These are phyloP conservation scores for Salvator merianae DNA, from an alignment of 2,113 vertebrate genomes.

Conservation along the genomic window DNA sequence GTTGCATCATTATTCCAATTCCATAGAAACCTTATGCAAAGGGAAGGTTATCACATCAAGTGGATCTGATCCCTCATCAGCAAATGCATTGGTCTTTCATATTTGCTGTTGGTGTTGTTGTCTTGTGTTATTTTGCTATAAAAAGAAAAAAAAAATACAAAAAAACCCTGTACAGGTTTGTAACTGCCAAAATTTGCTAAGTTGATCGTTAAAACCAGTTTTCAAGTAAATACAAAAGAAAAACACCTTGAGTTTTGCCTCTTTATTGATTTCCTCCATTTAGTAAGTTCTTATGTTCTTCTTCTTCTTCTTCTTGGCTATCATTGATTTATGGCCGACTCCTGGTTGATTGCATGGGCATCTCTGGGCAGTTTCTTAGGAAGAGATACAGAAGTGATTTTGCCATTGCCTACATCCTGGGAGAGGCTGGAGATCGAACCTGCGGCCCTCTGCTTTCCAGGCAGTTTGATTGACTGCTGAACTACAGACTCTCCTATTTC, in stretches of 20 bases:
- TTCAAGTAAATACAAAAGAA: constrained; percentile 76
- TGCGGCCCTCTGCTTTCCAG: too few relatives aligned
- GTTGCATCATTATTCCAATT: constrained; percentile 45
- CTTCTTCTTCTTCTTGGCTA: background rate
- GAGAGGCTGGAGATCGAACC: too few relatives aligned
- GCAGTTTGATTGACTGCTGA: too few relatives aligned
- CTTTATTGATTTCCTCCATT: constrained; percentile 52
- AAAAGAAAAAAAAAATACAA: constrained; percentile 64
- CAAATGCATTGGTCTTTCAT: constrained; percentile 67
- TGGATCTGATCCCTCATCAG: constrained; percentile 60
- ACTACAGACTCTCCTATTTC: too few relatives aligned
- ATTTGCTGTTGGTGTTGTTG: constrained; percentile 79
- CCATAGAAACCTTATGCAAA: constrained; percentile 74
- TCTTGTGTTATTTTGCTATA: constrained; percentile 78
- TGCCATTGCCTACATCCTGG: too few relatives aligned
- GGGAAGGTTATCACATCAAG: constrained; percentile 60
- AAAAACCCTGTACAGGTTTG: constrained; percentile 78
- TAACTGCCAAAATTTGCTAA: constrained; percentile 84
- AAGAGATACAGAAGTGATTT: too few relatives aligned
- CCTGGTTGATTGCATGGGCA: too few relatives aligned
- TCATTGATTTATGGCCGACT: too few relatives aligned
- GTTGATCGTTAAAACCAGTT: constrained; percentile 80
- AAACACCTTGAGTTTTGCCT: constrained; percentile 59
- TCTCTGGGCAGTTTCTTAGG: too few relatives aligned
- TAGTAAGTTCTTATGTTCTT: background rate